Conservation (phyloP, 2,888 invertebrate species). For the Caenorhabditis sp. region DNA sequence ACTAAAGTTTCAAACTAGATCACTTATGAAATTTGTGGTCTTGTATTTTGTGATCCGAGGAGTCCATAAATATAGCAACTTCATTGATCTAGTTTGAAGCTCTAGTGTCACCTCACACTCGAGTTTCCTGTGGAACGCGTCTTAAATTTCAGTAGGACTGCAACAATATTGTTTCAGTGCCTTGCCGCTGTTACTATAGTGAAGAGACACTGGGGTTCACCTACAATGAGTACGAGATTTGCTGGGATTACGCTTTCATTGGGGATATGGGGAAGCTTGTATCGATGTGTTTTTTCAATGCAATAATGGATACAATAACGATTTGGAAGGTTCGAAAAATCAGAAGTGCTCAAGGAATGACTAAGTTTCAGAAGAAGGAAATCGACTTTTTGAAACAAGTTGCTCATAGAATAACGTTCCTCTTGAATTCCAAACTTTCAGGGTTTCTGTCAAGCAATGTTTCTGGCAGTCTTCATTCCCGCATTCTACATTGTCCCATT, state of each 20-base stretch:
- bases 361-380: slow-evolving; percentile 37
- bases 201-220: not conserved
- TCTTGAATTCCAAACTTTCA: not conserved
- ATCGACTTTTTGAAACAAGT: slow-evolving; percentile 48
- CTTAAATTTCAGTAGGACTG: too few relatives aligned
- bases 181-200: slow-evolving; percentile 15
- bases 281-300: slow-evolving; percentile 21
- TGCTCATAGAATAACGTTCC: not conserved
- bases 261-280: slow-evolving; percentile 25
- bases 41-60: too few relatives aligned
- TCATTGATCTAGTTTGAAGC: too few relatives aligned
- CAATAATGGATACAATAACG: not conserved
- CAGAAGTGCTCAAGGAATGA: slow-evolving; percentile 19
- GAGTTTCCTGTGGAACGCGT: too few relatives aligned
- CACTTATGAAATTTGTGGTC: too few relatives aligned
- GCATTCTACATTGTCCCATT: slow-evolving; percentile 7
- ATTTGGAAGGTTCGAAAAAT: slow-evolving; percentile 41
- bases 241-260: not conserved
- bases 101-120: too few relatives aligned
- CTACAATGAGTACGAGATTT: slow-evolving; percentile 9
- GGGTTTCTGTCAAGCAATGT: slow-evolving; percentile 28
- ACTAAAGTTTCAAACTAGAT: too few relatives aligned
- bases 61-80: too few relatives aligned
- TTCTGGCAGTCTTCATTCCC: not conserved
- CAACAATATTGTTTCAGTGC: slow-evolving; percentile 24